Percentiles rank a stretch among this genome's conserved stretches.
Conservation (phyloP, 2,888 invertebrate species). For the Piscicola geometra region DNA sequence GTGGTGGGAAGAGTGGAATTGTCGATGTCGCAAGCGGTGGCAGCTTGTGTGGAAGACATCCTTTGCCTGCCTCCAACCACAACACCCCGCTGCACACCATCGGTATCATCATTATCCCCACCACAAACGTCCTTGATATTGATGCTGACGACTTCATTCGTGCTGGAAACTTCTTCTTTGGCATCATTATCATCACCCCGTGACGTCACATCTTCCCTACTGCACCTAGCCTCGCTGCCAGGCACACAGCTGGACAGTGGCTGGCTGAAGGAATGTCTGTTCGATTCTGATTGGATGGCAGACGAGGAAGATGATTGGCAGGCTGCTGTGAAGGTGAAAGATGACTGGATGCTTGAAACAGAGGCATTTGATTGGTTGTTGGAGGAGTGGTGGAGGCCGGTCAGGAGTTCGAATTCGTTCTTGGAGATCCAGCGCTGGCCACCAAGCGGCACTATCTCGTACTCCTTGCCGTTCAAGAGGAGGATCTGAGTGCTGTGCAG, state of each 20-base stretch:
- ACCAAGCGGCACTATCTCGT: slow-evolving; percentile 44
- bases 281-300: neutral
- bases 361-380: slow-evolving; percentile 4
- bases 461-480: slow-evolving; percentile 45
- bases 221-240: neutral
- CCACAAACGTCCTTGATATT: neutral
- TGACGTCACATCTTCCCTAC: neutral
- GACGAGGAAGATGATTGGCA: no score
- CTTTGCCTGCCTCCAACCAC: neutral
- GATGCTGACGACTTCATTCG: neutral
- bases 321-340: neutral
- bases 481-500: slow-evolving; percentile 39
- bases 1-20: no score
- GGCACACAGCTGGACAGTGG: neutral
- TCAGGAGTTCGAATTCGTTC: slow-evolving; percentile 43
- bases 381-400: slow-evolving; percentile 31
- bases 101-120: neutral
- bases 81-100: neutral
- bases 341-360: neutral
- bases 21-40: neutral
- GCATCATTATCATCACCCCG: neutral
- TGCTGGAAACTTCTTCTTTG: slow-evolving; percentile 4
- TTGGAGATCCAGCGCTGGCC: slow-evolving; percentile 43
- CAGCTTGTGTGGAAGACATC: neutral
- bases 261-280: neutral